Evolutionary conservation across 1,140 invertebrate species (phyloP), one percentile per base, ranked within the genome.

Genomic region (Drosophila nikananu): DNA sequence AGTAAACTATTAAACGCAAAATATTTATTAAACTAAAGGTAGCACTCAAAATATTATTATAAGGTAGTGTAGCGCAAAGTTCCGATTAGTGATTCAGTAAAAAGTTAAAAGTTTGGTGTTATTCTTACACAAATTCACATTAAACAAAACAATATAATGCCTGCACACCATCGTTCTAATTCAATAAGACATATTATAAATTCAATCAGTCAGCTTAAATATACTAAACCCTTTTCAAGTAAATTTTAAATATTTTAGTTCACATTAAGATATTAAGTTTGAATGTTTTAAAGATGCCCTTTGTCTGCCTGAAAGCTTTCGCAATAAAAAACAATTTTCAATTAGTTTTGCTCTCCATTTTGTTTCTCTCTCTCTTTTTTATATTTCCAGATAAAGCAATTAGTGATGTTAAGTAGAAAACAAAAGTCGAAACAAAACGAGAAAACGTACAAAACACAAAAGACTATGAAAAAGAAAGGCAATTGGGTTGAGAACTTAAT

Each of bases 301-400:
- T 25, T 32, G n/a, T 59, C 10, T 32, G 2, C 17, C 30, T 17
- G 1, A 58, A 23, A 41, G 52, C 66, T 51, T 39, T 72, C 3
- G 25, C 19, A 72, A 71, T 41, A 46, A 7, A n/a, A 32, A 52
- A 73, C 17, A 37, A 48, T 84, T 83, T 87, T 52, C 78, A 75
- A 89, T 87, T 87, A 75, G 84, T 81, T 81, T 68, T 79, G 77
- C 81, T 87, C 84, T 84, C 80, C 46, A 74, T 81, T 89, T 86
- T 52, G 27, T 52, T 5, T 68, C 46, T 63, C 27, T 23, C 25
- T 32, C 27, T 65, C 8, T n/a, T 32, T 48, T 37, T 64, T 64
- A 32, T 51, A 49, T 68, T 73, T 54, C 60, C 60, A 55, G 66
- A 79, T 79, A 65, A 59, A 65, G 66, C 79, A 86, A 84, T 84